Conservation (phyloP, 1,140 invertebrate species). For the Meloidogyne hapla region DNA sequence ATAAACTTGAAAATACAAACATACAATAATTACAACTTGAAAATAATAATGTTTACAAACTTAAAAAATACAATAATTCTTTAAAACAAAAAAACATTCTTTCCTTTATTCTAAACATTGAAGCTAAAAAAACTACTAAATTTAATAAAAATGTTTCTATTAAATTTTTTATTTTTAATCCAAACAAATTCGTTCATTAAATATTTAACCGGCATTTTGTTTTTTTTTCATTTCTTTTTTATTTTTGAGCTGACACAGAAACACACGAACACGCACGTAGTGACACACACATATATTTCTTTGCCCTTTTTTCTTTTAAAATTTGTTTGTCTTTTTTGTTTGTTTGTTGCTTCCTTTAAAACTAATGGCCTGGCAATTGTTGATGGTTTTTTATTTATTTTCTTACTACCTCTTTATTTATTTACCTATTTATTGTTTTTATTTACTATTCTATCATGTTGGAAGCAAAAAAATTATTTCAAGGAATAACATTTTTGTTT, state of each 20-base stretch:
- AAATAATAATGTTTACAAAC: too few species aligned
- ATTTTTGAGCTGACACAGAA: neutral
- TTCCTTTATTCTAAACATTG: neutral
- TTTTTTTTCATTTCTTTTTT: neutral
- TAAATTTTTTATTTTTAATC: neutral
- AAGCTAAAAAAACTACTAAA: neutral
- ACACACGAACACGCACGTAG: conserved; percentile 1
- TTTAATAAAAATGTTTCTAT: neutral
- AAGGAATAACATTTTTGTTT: too few species aligned
- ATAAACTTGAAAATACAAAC: neutral
- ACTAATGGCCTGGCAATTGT: neutral
- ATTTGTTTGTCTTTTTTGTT: neutral
- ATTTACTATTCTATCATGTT: too few species aligned
- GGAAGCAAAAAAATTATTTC: too few species aligned
- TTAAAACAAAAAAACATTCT: neutral
- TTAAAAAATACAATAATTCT: neutral
- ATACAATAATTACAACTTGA: neutral
- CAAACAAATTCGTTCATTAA: conserved; percentile 3
- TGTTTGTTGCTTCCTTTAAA: neutral
- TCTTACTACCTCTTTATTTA: neutral
- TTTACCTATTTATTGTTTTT: neutral
- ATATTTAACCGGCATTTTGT: neutral
- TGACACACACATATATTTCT: neutral
- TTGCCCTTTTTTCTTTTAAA: too few species aligned
- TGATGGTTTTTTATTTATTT: neutral